phyloP scores from a whole-genome alignment of 2,888 invertebrate genomes.

The Phengaris alcon region DNA sequence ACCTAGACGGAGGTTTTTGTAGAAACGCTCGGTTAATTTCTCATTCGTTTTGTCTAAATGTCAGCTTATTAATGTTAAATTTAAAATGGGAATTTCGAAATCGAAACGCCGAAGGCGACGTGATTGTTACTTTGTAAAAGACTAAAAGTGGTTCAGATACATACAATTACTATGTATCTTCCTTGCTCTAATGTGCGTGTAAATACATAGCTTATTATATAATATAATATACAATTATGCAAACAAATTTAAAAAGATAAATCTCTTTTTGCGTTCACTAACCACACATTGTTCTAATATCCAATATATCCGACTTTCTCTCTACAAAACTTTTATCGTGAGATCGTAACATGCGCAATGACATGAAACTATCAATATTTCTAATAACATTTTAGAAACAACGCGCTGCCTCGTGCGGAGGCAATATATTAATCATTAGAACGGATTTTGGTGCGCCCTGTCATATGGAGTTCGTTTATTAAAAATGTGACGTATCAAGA shows the following conservation, averaged over 20 bases:
- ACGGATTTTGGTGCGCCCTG: constrained; percentile 77
- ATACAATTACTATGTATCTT: constrained; percentile 53
- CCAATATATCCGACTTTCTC: constrained; percentile 58
- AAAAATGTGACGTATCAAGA: constrained; percentile 80
- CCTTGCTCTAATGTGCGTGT: constrained; percentile 52
- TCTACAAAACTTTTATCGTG: constrained; percentile 50
- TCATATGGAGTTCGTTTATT: constrained; percentile 78
- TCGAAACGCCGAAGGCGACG: constrained; percentile 65
- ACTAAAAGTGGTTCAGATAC: constrained; percentile 53
- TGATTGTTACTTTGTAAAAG: constrained; percentile 55
- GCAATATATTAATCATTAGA: constrained; percentile 76
- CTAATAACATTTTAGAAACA: constrained; percentile 77
- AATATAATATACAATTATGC: constrained; percentile 44
- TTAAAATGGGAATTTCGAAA: constrained; percentile 64
- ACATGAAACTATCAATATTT: constrained; percentile 79
- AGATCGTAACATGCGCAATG: constrained; percentile 74
- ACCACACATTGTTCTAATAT: constrained; percentile 61
- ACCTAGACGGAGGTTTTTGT: constrained; percentile 72
- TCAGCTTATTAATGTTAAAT: constrained; percentile 67
- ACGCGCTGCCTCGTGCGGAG: constrained; percentile 72
- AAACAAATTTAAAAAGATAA: constrained; percentile 46
- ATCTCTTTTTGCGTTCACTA: constrained; percentile 56
- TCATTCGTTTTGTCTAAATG: constrained; percentile 68
- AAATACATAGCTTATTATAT: constrained; percentile 38
- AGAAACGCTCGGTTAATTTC: constrained; percentile 63